Evolutionary conservation across 2,797 vertebrate genomes (phyloP), one percentile per base, ranked within the genome.

Genomic region (Stomatorhinus walkeri): DNA sequence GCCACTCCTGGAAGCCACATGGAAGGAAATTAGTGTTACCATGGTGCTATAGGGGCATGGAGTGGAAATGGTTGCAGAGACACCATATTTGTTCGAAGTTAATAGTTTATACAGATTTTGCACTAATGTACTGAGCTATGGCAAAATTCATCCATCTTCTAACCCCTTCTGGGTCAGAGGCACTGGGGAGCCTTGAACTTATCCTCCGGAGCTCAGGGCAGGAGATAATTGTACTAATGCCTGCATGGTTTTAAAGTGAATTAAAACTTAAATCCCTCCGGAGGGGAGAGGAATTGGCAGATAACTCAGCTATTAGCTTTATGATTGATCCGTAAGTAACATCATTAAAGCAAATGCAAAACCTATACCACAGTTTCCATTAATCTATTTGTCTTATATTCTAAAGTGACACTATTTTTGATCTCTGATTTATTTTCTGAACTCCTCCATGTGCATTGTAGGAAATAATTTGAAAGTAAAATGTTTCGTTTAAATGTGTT

Each of bases 41-140:
- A 48, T 89, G 46, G 64, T 90, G 91, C 91, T 91, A 16, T 85
- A 12, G 24, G 32, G 48, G 5, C 19, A 24, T 24, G 9, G 48
- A 28, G 5, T 85, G 89, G 68, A 89, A 93, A 94, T 94, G 93
- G 94, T 92, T 24, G 61, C 10, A 14, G 10, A 61, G 64, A 32
- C 3, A 12, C 72, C 40, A 46, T 43, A 79, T 79, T n/a, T n/a
- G 2, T 40, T 46, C 36, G 0, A 46, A 79, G 40, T 43, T 79
- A 79, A 79, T 79, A 79, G 72, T n/a, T 43, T 43, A 43, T 19
- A n/a, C 43, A 79, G 40, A 79, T 79, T 79, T 79, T 79, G 16
- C 14, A 79, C 72, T 93, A 90, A 93, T 92, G 93, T 92, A 92
- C 90, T 91, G 90, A 91, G 90, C 40, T 46, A 46, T 46, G 40